phyloP scores from a whole-genome alignment of 2,888 invertebrate genomes.

The Epirrita christyi region DNA sequence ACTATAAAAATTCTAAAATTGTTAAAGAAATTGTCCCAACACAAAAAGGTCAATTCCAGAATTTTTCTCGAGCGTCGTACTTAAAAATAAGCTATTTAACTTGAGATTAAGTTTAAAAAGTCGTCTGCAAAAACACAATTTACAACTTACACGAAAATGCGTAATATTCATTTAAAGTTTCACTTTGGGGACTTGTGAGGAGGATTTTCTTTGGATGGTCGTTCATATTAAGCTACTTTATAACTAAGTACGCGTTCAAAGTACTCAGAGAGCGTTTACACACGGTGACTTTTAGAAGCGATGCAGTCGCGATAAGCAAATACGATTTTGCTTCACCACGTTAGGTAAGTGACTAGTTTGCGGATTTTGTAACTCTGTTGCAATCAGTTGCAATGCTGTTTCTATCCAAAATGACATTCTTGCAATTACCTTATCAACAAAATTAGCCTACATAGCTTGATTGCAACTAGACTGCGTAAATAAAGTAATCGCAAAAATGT shows the following conservation, averaged over 20 bases:
- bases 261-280: not conserved
- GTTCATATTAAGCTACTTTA: conserved; percentile 5
- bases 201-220: conserved; percentile 9
- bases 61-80: conserved; percentile 14
- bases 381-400: too few species aligned
- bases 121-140: conserved; percentile 74
- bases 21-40: not conserved
- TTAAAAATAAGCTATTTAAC: conserved; percentile 65
- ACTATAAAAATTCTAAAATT: not conserved
- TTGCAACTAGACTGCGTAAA: too few species aligned
- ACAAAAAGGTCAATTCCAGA: not conserved
- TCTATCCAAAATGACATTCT: too few species aligned
- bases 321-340: too few species aligned
- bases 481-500: too few species aligned
- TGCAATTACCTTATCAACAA: too few species aligned
- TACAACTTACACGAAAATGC: conserved; percentile 65
- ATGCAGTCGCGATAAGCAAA: too few species aligned
- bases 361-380: too few species aligned
- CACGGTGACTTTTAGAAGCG: too few species aligned
- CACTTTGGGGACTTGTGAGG: conserved; percentile 35
- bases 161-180: conserved; percentile 68
- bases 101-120: conserved; percentile 67
- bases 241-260: conserved; percentile 10
- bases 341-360: too few species aligned
- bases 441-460: too few species aligned